A percentile compares a stretch with the other conserved stretches of the same genome.
These are phyloP conservation scores for Diphyllodes magnificus DNA, from an alignment of 2,113 vertebrate species.

Conservation along the genomic window DNA sequence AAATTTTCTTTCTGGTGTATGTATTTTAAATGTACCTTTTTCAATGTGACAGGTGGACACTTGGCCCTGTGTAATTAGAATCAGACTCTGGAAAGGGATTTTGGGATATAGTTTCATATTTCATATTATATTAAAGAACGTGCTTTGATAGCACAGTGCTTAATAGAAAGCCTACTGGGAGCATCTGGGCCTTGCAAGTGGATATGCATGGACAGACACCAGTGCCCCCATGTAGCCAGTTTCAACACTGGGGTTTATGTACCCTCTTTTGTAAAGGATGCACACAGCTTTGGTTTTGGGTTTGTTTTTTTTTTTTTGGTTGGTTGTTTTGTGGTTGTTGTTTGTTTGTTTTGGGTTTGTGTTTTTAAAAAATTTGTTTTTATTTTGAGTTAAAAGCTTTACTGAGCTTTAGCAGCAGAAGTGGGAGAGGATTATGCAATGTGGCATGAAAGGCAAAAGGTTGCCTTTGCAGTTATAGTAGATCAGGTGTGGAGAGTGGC, in stretches of 20 bases:
- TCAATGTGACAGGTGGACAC: not conserved
- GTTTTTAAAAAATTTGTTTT: not conserved
- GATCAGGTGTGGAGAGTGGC: not conserved
- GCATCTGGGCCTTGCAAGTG: not conserved
- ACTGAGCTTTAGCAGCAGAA: not conserved
- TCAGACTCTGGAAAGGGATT: not conserved
- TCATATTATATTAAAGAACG: not conserved
- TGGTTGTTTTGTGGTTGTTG: not conserved
- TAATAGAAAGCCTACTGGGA: not conserved
- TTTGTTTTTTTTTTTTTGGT: not conserved
- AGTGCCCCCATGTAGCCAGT: not conserved
- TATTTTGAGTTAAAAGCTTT: not conserved
- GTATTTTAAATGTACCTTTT: not conserved
- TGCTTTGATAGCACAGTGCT: not conserved
- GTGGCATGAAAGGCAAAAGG: not conserved
- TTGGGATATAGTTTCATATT: not conserved
- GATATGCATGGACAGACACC: not conserved
- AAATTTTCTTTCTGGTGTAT: not conserved
- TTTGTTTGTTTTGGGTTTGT: not conserved
- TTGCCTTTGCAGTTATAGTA: not conserved
- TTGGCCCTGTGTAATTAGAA: not conserved
- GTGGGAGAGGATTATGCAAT: not conserved
- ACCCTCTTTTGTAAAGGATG: not conserved
- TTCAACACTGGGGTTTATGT: not conserved
- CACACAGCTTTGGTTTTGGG: too few relatives aligned